Conservation (phyloP, 2,888 invertebrate genomes). For the Galeopsomyia nigrocyanea region DNA sequence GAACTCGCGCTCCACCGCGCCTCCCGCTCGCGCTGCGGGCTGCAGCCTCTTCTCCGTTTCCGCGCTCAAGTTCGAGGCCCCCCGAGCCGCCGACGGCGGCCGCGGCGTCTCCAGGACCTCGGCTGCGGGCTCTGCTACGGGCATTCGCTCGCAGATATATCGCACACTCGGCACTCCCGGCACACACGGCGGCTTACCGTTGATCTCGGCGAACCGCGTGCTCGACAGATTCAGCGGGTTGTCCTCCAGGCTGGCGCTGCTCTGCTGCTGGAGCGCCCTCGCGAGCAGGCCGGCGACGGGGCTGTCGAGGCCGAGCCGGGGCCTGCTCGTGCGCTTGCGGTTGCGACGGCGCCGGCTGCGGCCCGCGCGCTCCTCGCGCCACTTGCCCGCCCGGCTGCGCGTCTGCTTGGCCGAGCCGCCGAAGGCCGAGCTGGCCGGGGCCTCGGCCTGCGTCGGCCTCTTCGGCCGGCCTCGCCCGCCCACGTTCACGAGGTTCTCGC, state of each 20-base stretch:
- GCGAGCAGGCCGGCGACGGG: constrained; percentile 22
- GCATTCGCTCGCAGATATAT: too few species aligned
- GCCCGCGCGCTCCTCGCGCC: constrained; percentile 22
- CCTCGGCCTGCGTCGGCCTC: not conserved
- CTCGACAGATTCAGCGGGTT: constrained; percentile 41
- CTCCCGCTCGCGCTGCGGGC: too few species aligned
- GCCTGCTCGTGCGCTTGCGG: constrained; percentile 18
- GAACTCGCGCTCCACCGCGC: constrained; percentile 59
- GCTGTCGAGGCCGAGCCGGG: constrained; percentile 48
- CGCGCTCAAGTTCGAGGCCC: too few species aligned
- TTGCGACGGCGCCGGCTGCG: constrained; percentile 16
- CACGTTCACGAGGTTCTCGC: constrained; percentile 25
- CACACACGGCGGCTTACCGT: constrained; percentile 6
- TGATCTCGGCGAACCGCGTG: constrained; percentile 3
- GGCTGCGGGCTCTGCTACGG: not conserved
- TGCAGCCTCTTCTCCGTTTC: too few species aligned
- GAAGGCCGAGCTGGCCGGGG: not conserved
- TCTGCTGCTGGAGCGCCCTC: constrained; percentile 1
- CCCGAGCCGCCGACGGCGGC: too few species aligned
- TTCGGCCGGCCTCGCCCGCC: constrained; percentile 27
- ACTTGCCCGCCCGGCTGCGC: constrained; percentile 22
- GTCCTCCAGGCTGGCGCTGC: constrained; percentile 13
- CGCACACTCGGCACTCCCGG: not conserved
- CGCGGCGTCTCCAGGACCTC: constrained; percentile 31
- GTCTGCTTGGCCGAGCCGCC: constrained; percentile 34